Evolutionary conservation across 2,797 vertebrate species (phyloP), one percentile per base, ranked within the genome.

Genomic region (Ptychadena robeensis): DNA sequence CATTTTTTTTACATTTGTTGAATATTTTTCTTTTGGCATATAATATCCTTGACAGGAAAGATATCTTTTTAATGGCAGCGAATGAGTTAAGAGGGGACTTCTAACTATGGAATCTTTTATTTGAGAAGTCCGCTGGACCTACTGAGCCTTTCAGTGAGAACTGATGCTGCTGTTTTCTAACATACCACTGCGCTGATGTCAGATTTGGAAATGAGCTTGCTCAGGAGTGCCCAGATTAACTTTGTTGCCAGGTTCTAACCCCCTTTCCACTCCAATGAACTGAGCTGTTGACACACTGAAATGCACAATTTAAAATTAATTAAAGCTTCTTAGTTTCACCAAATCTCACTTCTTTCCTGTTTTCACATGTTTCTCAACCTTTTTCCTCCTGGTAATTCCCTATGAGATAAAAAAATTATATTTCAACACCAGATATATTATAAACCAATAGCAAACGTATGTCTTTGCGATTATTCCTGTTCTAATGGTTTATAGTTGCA

Each of bases 291-390:
- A 95, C 94, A 92, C 92, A 94, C 91, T 95, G 93, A 96, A 95
- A 97, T 97, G 96, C 95, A 96, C 95, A 95, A 96, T 97, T 97
- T 96, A 95, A 96, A 96, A 97, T 97, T 96, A 97, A 98, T 98
- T 96, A 96, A 96, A 96, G 92, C 91, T 94, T 91, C 91, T 93
- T 92, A 93, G 95, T 94, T 94, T 92, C 92, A 95, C 93, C 92
- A 94, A 94, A 94, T 94, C 93, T 94, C 90, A 84, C 86, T 37
- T 31, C 87, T 91, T 69, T 75, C 73, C 77, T 79, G 38, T 80
- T 69, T 80, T 70, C 70, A 4, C 25, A 10, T 76, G 72, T 38
- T 79, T 79, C 72, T 77, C 28, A 5, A 28, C 25, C 34, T 37
- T 38, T 57, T 69, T 63, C 40, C 15, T 68, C 44, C 38, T 69